These are phyloP conservation scores for Astreopora myriophthalma DNA, from an alignment of 64 coral and sea anemone genomes.

Conservation along the genomic window DNA sequence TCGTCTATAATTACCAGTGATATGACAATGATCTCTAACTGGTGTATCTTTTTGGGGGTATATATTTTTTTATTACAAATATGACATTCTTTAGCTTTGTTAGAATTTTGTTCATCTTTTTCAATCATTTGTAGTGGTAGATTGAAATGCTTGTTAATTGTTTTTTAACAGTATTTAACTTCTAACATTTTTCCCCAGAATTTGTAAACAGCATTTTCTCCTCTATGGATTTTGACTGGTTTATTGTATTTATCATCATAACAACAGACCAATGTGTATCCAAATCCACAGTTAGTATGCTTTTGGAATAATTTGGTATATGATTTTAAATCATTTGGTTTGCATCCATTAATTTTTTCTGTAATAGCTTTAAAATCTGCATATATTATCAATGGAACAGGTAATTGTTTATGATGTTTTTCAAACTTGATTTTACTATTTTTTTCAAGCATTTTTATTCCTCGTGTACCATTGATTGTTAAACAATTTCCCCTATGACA, in stretches of 20 bases:
- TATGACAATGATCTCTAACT: too few relatives aligned
- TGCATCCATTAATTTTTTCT: not conserved
- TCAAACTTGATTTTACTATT: not conserved
- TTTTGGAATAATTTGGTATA: not conserved
- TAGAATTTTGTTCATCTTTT: not conserved
- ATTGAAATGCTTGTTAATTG: not conserved
- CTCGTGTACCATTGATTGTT: not conserved
- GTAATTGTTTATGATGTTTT: not conserved
- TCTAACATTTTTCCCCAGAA: not conserved
- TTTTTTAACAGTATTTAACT: not conserved
- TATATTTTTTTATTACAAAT: not conserved
- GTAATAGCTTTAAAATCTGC: not conserved
- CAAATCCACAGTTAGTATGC: not conserved
- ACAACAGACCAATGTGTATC: not conserved
- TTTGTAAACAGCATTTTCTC: not conserved
- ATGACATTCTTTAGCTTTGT: not conserved
- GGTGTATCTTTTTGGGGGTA: too few relatives aligned
- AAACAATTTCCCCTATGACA: not conserved
- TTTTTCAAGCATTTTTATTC: not conserved
- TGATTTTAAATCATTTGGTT: not conserved
- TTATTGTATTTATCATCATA: not conserved
- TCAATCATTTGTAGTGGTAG: not conserved
- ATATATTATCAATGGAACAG: not conserved
- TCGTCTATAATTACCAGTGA: too few relatives aligned
- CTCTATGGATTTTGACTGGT: not conserved